A percentile compares a stretch with the other conserved stretches of the same genome.
Conservation (phyloP, 2,113 vertebrate species). For the Odocoileus virginianus region DNA sequence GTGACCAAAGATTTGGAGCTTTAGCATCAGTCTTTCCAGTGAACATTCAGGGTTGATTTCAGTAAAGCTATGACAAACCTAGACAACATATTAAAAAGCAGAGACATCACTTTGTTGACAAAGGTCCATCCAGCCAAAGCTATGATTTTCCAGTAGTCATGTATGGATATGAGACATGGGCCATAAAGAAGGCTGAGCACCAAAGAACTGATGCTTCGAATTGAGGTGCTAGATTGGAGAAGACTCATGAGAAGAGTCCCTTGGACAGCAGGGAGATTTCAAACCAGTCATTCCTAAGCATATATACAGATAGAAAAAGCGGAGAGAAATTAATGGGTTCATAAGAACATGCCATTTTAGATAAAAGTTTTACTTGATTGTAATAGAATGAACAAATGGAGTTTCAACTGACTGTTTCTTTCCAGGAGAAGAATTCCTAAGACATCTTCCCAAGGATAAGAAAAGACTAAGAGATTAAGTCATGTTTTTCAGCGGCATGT, state of each 20-base stretch:
- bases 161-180: neutral
- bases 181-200: neutral
- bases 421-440: neutral
- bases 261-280: neutral
- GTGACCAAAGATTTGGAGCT: neutral
- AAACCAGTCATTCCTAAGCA: neutral
- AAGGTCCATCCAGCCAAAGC: neutral
- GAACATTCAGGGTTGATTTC: neutral
- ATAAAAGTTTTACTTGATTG: neutral
- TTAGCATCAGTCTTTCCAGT: neutral
- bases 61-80: neutral
- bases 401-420: neutral
- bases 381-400: neutral
- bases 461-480: neutral
- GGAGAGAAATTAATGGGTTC: neutral
- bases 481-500: neutral
- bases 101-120: neutral
- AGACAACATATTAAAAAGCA: neutral
- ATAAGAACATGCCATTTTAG: neutral
- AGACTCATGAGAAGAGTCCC: neutral
- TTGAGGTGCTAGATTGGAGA: neutral
- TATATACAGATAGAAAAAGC: neutral
- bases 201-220: neutral
- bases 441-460: neutral
- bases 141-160: neutral